These are phyloP conservation scores for Cephus sareptanus DNA, from an alignment of 2,888 invertebrate genomes.

Conservation along the genomic window DNA sequence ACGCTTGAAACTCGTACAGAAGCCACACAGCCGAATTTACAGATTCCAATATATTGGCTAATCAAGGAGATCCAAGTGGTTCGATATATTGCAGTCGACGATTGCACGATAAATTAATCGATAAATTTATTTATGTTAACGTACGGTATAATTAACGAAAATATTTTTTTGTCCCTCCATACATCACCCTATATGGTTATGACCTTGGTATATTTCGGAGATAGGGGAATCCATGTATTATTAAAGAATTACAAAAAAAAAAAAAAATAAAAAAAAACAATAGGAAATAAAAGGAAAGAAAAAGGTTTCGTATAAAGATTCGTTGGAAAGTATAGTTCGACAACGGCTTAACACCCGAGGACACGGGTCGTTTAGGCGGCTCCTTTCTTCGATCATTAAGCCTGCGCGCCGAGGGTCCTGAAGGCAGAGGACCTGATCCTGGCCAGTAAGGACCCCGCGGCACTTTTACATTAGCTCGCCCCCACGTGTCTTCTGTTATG, in stretches of 20 bases:
- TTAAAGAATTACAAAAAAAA: neutral
- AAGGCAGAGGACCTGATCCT: conserved; percentile 26
- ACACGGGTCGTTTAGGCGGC: conserved; percentile 63
- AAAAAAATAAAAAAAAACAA: neutral
- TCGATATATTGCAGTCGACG: neutral
- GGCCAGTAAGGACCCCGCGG: conserved; percentile 28
- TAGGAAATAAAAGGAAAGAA: neutral
- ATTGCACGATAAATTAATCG: neutral
- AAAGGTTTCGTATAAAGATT: neutral
- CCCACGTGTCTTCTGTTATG: conserved; percentile 35
- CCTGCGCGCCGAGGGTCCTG: conserved; percentile 43
- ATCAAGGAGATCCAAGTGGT: neutral
- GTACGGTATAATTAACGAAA: neutral
- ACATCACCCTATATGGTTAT: neutral
- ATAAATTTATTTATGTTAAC: too few relatives aligned
- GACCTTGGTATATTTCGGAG: neutral
- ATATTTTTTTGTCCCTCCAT: neutral
- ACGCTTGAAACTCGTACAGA: neutral
- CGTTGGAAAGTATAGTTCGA: conserved; percentile 24
- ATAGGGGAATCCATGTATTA: neutral
- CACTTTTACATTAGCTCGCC: conserved; percentile 19
- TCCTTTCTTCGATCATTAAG: conserved; percentile 63
- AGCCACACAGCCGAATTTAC: neutral
- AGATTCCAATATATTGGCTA: neutral
- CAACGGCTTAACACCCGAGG: conserved; percentile 59